Conservation (phyloP, 2,888 invertebrate species). For the Agrotis segetum region DNA sequence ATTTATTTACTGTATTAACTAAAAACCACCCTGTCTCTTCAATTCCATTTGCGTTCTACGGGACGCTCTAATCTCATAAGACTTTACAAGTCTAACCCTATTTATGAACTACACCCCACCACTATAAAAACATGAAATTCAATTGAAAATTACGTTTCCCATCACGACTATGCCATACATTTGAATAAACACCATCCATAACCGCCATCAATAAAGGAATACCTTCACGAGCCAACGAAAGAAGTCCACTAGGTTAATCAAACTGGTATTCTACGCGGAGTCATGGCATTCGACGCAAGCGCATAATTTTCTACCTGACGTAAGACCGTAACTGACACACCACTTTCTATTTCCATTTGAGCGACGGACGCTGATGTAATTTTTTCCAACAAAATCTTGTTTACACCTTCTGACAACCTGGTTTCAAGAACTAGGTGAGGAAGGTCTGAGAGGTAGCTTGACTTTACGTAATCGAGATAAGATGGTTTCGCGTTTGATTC, state of each 20-base stretch:
- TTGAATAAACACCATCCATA: constrained; percentile 15
- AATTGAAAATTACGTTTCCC: neutral
- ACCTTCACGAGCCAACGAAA: constrained; percentile 20
- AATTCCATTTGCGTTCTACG: too few species aligned
- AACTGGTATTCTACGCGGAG: constrained; percentile 61
- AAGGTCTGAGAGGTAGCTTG: constrained; percentile 28
- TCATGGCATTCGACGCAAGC: constrained; percentile 66
- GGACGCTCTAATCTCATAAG: neutral
- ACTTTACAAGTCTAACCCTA: too few species aligned
- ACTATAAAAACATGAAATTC: neutral
- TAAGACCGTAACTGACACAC: constrained; percentile 58
- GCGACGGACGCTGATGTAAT: constrained; percentile 60
- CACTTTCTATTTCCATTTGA: constrained; percentile 74
- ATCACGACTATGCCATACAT: constrained; percentile 22
- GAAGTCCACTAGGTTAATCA: constrained; percentile 58
- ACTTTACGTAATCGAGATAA: constrained; percentile 46
- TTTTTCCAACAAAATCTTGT: constrained; percentile 54
- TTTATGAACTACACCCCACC: too few species aligned
- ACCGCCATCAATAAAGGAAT: constrained; percentile 6
- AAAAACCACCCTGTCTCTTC: too few species aligned
- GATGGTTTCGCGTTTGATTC: constrained; percentile 5
- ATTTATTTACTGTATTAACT: too few species aligned
- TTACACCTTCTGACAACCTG: constrained; percentile 51
- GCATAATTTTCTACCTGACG: constrained; percentile 73
- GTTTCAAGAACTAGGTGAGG: constrained; percentile 24